Conservation (phyloP, 2,113 vertebrate species). For the Orthonyx spaldingii region DNA sequence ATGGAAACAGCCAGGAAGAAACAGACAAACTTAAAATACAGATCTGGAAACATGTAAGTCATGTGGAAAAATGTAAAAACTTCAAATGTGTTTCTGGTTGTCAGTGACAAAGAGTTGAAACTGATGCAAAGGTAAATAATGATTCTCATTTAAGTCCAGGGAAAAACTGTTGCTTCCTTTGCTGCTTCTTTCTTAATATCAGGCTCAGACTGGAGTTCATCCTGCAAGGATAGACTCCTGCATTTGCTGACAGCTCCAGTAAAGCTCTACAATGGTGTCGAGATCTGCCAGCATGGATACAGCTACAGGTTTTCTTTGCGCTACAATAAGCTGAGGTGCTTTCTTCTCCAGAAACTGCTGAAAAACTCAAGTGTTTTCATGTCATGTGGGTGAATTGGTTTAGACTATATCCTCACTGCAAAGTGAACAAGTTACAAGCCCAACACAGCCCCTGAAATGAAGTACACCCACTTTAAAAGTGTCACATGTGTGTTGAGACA, state of each 20-base stretch:
- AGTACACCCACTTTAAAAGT: neutral
- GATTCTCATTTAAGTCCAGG: neutral
- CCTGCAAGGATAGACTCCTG: neutral
- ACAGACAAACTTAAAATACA: neutral
- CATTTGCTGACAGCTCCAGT: neutral
- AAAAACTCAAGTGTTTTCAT: neutral
- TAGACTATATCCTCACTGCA: neutral
- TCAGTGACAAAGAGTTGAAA: neutral
- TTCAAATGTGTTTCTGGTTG: neutral
- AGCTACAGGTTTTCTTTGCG: neutral
- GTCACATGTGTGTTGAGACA: rapidly evolving
- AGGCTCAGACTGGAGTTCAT: neutral
- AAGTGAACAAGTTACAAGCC: neutral
- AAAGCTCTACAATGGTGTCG: neutral
- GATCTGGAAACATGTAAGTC: neutral
- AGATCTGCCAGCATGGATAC: neutral
- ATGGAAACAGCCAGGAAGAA: neutral
- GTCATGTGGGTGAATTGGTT: neutral
- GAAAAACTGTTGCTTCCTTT: neutral
- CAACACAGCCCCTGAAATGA: neutral
- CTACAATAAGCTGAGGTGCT: neutral
- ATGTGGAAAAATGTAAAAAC: neutral
- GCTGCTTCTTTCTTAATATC: neutral
- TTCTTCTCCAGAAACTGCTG: neutral
- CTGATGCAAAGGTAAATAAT: neutral